A percentile compares a stretch with the other conserved stretches of the same genome.
These are phyloP conservation scores for Epistrophella euchroma DNA, from an alignment of 2,888 invertebrate genomes.

Conservation along the genomic window DNA sequence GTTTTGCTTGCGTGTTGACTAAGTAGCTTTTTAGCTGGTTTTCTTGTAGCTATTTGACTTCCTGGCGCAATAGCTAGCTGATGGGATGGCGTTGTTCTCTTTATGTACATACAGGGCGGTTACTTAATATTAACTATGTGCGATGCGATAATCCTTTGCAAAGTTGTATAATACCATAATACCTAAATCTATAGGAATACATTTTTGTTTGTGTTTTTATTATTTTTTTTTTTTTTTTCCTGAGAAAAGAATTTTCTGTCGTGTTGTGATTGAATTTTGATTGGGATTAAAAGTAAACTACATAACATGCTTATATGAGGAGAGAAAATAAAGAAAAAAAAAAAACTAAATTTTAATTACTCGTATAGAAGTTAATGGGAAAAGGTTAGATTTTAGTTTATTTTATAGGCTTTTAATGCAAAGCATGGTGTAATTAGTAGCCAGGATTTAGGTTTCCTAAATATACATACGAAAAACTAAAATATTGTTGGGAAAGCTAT, in stretches of 20 bases:
- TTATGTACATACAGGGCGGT: constrained; percentile 34
- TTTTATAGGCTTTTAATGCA: constrained; percentile 39
- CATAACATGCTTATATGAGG: constrained; percentile 21
- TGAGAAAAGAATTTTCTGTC: constrained; percentile 52
- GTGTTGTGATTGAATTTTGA: constrained; percentile 72
- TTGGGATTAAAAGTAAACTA: constrained; percentile 48
- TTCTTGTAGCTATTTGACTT: constrained; percentile 62
- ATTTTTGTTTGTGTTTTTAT: constrained; percentile 17
- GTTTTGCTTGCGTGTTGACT: constrained; percentile 69
- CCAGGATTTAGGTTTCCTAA: constrained; percentile 4
- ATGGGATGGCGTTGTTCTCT: constrained; percentile 9
- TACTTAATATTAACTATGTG: constrained; percentile 53
- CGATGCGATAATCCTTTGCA: constrained; percentile 61
- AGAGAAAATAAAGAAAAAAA: background rate
- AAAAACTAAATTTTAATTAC: constrained; percentile 21
- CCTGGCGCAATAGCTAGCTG: constrained; percentile 52
- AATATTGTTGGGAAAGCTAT: no score
- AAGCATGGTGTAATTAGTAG: constrained; percentile 6
- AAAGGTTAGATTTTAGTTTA: constrained; percentile 6
- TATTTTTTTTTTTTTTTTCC: background rate
- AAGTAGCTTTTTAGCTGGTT: constrained; percentile 69
- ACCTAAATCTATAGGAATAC: constrained; percentile 1
- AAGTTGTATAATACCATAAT: background rate
- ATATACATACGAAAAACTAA: no score
- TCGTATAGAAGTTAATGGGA: constrained; percentile 3